phyloP scores from a whole-genome alignment of 1,140 invertebrate species.

The silkworm (Bombyx mori) region DNA sequence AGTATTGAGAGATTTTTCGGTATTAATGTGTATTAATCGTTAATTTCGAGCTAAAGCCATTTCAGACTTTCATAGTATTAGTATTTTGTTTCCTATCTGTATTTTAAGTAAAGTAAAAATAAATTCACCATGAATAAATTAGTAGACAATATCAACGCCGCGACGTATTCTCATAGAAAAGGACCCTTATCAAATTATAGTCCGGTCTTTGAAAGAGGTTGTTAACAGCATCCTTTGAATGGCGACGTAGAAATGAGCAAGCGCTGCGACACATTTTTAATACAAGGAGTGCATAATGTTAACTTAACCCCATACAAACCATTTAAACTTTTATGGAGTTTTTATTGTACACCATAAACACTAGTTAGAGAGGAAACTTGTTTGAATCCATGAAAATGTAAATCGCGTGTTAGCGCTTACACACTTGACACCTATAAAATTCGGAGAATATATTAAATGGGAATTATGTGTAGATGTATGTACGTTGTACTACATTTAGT shows the following conservation, averaged over 20 bases:
- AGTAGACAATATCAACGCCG: conserved; percentile 20
- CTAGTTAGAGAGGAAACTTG: conserved; percentile 29
- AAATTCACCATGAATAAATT: conserved; percentile 6
- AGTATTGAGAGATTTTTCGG: no score
- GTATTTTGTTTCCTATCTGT: no score
- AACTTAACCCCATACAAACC: conserved; percentile 47
- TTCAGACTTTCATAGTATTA: no score
- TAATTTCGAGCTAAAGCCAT: no score
- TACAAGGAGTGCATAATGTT: conserved; percentile 57
- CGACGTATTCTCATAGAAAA: conserved; percentile 60
- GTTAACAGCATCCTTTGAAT: conserved; percentile 69
- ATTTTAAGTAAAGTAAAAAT: not conserved
- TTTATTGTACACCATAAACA: conserved; percentile 48
- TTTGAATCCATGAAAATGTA: conserved; percentile 35
- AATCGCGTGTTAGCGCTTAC: conserved; percentile 11
- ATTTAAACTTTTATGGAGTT: conserved; percentile 45
- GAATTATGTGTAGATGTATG: not conserved
- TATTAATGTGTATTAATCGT: no score
- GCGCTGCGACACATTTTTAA: conserved; percentile 53
- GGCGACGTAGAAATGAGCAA: conserved; percentile 63
- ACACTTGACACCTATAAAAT: not conserved
- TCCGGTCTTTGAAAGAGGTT: conserved; percentile 64
- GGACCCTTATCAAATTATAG: conserved; percentile 68
- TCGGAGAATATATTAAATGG: not conserved
- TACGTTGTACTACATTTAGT: not conserved